These are phyloP conservation scores for Caenorhabditis panamensis DNA, from an alignment of 2,888 invertebrate genomes.

Conservation along the genomic window DNA sequence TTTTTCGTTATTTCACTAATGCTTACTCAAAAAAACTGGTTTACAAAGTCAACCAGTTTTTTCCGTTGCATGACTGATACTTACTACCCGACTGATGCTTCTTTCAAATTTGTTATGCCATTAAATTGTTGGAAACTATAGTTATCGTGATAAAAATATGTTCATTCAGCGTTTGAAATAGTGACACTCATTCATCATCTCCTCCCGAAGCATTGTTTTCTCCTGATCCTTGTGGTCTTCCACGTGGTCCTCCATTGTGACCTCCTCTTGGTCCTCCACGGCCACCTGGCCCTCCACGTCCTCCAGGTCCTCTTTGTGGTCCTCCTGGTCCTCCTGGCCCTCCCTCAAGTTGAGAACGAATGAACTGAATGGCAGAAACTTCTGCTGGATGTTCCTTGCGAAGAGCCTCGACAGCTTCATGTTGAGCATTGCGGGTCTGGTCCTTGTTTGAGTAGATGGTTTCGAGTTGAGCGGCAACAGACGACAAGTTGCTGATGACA, in stretches of 20 bases:
- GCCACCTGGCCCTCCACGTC: conserved; percentile 31
- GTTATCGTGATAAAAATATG: too few species aligned
- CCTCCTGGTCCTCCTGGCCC: conserved; percentile 29
- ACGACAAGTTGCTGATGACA: conserved; percentile 54
- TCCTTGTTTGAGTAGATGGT: conserved; percentile 55
- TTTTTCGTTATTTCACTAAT: too few species aligned
- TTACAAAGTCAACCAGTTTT: too few species aligned
- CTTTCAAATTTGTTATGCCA: too few species aligned
- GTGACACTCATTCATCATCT: neutral
- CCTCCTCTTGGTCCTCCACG: conserved; percentile 25
- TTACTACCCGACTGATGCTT: too few species aligned
- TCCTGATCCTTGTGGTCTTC: neutral
- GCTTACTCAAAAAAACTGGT: too few species aligned
- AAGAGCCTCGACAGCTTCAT: conserved; percentile 29
- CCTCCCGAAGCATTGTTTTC: neutral
- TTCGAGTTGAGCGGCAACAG: conserved; percentile 42
- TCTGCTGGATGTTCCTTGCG: conserved; percentile 27
- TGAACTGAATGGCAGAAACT: conserved; percentile 24
- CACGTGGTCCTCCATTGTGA: conserved; percentile 9
- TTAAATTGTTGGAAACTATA: neutral
- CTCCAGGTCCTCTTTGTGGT: conserved; percentile 25
- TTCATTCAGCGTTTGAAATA: too few species aligned
- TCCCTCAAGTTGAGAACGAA: conserved; percentile 25
- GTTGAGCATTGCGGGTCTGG: conserved; percentile 42
- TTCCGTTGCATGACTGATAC: too few species aligned